Evolutionary conservation across 2,888 invertebrate genomes (phyloP).

Genomic region (Gnatocerus cornutus): DNA sequence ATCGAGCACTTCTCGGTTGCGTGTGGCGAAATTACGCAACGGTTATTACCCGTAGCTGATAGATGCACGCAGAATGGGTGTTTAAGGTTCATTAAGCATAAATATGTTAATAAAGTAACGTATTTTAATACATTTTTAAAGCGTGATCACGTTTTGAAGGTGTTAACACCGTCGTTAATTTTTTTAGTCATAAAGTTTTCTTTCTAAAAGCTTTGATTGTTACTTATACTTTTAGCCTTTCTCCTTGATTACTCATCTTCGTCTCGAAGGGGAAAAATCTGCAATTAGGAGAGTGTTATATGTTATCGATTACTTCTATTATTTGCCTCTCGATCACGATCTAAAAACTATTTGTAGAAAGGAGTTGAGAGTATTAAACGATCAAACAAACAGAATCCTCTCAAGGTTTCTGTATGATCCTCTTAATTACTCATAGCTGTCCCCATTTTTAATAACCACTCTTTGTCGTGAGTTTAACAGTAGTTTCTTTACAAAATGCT

Average conservation of each 20-base stretch:
- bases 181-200: slow-evolving; percentile 2
- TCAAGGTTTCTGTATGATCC: slow-evolving; percentile 1
- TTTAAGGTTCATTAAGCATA: slow-evolving; percentile 1
- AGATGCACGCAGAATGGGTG: slow-evolving; percentile 1
- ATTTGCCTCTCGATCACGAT: slow-evolving; percentile 32
- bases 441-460: neutral
- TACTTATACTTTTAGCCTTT: slow-evolving; percentile 21
- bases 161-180: slow-evolving; percentile 21
- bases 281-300: slow-evolving; percentile 30
- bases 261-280: slow-evolving; percentile 13
- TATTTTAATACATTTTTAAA: slow-evolving; percentile 18
- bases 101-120: slow-evolving; percentile 6
- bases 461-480: slow-evolving; percentile 1
- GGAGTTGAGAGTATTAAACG: neutral
- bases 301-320: slow-evolving; percentile 26
- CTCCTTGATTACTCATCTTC: slow-evolving; percentile 36
- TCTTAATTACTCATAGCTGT: slow-evolving; percentile 2
- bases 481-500: neutral
- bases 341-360: slow-evolving; percentile 35
- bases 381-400: neutral
- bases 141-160: slow-evolving; percentile 16
- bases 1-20: neutral
- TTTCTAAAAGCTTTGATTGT: neutral
- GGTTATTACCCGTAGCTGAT: slow-evolving; percentile 1
- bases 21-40: neutral